Evolutionary conservation across 2,797 vertebrate genomes (phyloP), one percentile per base, ranked within the genome.

Genomic region (Sebastolobus altivelis): DNA sequence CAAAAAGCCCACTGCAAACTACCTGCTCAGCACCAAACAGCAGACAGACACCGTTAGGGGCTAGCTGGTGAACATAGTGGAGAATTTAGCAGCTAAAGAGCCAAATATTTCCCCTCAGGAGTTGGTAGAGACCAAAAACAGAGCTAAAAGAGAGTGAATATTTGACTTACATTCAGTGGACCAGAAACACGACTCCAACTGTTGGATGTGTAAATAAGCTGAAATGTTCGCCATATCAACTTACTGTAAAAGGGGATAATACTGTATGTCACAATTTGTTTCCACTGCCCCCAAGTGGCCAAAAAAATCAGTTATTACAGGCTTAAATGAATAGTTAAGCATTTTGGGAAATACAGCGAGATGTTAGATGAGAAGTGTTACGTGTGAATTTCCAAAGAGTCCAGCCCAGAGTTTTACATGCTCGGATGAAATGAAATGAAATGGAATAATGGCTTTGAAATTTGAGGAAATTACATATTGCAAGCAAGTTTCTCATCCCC

Each of bases 381-480:
- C 1, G 6, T 59, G 16, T 27, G 25, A 12, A 40, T 49, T 66
- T 31, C 43, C 33, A 55, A 75, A 78, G 65, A 72, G 12, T 8
- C 18, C 67, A 25, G 16, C 8, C 31, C 56, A 60, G 16, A 66
- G 25, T 27, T 60, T 62, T 68, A 29, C 20, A 60, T 12, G 49
- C 14, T 68, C 35, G 33, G 2, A 16, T 55, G 9, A 76, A 76
- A 65, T 65, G 11, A 31, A 31, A 31, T 20, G 1, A 65, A 82
- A 66, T 38, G 10, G 11, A 59, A 46, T 12, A 70, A n/a, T 31
- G 5, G 2, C 65, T 40, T 75, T 65, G 43, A 70, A 68, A 52
- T 22, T 27, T 74, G 37, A 77, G 20, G 27, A 83, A 63, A 80
- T 52, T 20, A 58, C 18, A 40, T 56, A 12, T 46, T 56, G 20